These are phyloP conservation scores for Psittacus erithacus DNA, from an alignment of 2,113 vertebrate species.

Conservation along the genomic window DNA sequence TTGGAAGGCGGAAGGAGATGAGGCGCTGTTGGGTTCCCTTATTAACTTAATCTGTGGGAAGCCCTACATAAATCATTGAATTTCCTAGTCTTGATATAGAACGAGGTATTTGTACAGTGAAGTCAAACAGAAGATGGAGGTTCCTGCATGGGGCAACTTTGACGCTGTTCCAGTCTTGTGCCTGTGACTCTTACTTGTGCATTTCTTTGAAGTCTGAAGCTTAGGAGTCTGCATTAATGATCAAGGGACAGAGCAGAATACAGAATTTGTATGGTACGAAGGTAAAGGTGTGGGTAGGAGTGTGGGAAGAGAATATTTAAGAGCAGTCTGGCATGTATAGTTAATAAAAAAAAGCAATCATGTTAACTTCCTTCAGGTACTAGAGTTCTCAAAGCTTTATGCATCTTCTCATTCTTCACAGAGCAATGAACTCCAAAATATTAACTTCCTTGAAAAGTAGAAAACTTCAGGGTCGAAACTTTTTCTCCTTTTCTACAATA, in stretches of 20 bases:
- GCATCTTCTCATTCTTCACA: neutral
- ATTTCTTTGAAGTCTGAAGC: constrained; percentile 59
- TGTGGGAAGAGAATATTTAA: constrained; percentile 33
- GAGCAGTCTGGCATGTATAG: constrained; percentile 4
- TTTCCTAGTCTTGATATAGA: neutral
- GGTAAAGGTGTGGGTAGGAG: constrained; percentile 33
- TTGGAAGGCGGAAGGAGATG: constrained; percentile 23
- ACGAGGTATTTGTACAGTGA: neutral
- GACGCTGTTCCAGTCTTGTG: constrained; percentile 13
- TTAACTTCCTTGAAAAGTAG: neutral
- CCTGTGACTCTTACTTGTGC: constrained; percentile 31
- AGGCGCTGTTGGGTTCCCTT: constrained; percentile 18
- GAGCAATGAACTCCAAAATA: neutral
- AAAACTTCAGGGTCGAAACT: neutral
- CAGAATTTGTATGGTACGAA: neutral
- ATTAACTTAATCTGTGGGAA: constrained; percentile 26
- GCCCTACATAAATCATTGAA: neutral
- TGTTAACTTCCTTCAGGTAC: neutral
- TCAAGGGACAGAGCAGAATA: constrained; percentile 43
- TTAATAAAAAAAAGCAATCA: constrained; percentile 26
- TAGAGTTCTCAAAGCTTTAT: neutral
- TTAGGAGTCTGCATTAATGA: constrained; percentile 67
- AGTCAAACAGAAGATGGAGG: neutral
- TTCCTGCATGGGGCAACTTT: constrained; percentile 4
- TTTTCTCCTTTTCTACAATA: neutral